These are phyloP conservation scores for Lophotis ruficrista DNA, from an alignment of 2,113 vertebrate species.

Conservation along the genomic window DNA sequence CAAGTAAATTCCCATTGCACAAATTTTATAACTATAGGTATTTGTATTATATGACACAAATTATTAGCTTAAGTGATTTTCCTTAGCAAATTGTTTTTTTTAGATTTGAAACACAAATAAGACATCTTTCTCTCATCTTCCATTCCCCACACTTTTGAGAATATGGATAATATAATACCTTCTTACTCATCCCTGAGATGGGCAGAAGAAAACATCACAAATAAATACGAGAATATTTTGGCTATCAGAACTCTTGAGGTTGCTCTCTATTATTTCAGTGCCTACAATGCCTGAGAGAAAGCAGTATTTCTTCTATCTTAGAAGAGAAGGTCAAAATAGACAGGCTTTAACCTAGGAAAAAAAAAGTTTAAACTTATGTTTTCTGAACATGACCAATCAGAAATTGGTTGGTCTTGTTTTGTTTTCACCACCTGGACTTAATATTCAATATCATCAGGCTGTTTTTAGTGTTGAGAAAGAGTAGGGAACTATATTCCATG, in stretches of 20 bases:
- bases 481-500: background rate
- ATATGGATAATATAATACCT: background rate
- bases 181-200: background rate
- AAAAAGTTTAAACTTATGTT: background rate
- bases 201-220: background rate
- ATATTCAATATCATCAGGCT: background rate
- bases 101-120: background rate
- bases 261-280: background rate
- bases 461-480: background rate
- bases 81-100: background rate
- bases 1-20: background rate
- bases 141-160: background rate
- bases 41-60: background rate
- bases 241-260: background rate
- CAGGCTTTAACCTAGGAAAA: background rate
- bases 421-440: background rate
- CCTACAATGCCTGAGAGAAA: background rate
- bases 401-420: background rate
- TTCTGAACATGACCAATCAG: background rate
- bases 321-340: background rate
- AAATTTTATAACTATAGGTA: background rate
- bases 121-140: background rate
- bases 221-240: background rate
- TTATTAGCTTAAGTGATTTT: background rate
- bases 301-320: background rate